A percentile compares a stretch with the other conserved stretches of the same genome.
Conservation (phyloP, 53 echinoderm and acorn worm species). For the Actinopyga echinites region DNA sequence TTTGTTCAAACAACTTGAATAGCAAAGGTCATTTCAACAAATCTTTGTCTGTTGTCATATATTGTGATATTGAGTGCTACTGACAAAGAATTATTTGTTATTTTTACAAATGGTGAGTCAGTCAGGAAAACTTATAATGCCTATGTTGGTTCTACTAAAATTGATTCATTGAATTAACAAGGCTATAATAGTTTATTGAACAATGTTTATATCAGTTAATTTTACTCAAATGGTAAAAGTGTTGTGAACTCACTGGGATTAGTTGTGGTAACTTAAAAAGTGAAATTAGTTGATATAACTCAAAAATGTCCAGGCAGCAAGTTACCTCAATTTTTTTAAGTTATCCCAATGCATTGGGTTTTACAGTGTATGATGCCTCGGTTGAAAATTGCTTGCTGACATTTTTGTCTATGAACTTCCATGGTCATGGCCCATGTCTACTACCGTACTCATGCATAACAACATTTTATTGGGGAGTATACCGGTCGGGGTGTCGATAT, state of each 20-base stretch:
- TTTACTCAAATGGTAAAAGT: background rate
- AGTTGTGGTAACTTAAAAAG: background rate
- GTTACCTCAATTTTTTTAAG: background rate
- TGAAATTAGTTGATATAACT: conserved; percentile 23
- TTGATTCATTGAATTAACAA: background rate
- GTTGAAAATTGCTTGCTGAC: background rate
- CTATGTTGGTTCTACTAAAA: background rate
- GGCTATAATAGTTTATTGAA: background rate
- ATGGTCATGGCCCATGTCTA: too few species aligned
- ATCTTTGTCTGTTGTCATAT: too few species aligned
- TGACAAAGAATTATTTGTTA: background rate
- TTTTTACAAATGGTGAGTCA: background rate
- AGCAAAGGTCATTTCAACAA: too few species aligned
- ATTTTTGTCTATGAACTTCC: too few species aligned
- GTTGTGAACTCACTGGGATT: background rate
- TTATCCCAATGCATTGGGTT: too few species aligned
- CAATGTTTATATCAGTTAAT: background rate
- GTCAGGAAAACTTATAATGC: background rate
- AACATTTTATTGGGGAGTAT: too few species aligned
- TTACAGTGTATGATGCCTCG: background rate
- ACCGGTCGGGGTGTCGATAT: too few species aligned
- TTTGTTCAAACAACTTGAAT: too few species aligned
- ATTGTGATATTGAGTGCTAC: too few species aligned
- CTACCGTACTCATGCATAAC: too few species aligned
- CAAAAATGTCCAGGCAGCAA: background rate